These are phyloP conservation scores for Siphonodentalium dalli DNA, from an alignment of 2,888 invertebrate genomes.

Conservation along the genomic window DNA sequence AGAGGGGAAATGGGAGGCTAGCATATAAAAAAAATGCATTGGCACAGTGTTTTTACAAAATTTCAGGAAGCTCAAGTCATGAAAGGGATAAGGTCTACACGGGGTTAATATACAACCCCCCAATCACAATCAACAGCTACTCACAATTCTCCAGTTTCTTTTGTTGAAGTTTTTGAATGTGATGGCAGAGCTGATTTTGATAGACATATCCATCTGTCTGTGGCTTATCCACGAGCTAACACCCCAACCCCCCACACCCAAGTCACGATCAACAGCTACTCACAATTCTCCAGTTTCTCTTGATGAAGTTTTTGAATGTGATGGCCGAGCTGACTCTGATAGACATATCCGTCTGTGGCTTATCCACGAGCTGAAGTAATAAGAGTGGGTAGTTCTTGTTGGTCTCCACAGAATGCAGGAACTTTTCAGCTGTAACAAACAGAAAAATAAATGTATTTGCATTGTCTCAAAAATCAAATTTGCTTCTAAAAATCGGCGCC, in stretches of 20 bases:
- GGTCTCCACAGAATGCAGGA: slow-evolving; percentile 86
- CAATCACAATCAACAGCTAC: slow-evolving; percentile 14
- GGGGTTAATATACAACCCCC: too few relatives aligned
- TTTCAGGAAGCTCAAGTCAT: too few relatives aligned
- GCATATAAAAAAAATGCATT: too few relatives aligned
- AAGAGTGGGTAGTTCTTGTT: slow-evolving; percentile 90
- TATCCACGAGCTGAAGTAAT: slow-evolving; percentile 84
- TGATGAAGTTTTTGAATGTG: slow-evolving; percentile 95
- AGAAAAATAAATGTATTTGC: background rate
- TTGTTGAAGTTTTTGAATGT: slow-evolving; percentile 97
- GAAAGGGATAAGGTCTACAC: too few relatives aligned
- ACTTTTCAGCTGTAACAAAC: slow-evolving; percentile 81
- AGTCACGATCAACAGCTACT: slow-evolving; percentile 14
- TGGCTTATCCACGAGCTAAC: too few relatives aligned
- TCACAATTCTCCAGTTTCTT: slow-evolving; percentile 80
- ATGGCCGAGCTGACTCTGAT: slow-evolving; percentile 90
- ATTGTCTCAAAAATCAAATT: background rate
- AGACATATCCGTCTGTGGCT: slow-evolving; percentile 75
- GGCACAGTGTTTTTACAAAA: too few relatives aligned
- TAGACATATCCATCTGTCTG: slow-evolving; percentile 82
- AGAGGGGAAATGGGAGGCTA: too few relatives aligned
- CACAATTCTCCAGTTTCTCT: slow-evolving; percentile 83
- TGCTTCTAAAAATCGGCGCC: background rate
- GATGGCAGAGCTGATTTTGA: slow-evolving; percentile 88
- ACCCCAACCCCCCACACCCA: too few relatives aligned